phyloP scores from a whole-genome alignment of 2,113 vertebrate species.

The Crotalus tigris region DNA sequence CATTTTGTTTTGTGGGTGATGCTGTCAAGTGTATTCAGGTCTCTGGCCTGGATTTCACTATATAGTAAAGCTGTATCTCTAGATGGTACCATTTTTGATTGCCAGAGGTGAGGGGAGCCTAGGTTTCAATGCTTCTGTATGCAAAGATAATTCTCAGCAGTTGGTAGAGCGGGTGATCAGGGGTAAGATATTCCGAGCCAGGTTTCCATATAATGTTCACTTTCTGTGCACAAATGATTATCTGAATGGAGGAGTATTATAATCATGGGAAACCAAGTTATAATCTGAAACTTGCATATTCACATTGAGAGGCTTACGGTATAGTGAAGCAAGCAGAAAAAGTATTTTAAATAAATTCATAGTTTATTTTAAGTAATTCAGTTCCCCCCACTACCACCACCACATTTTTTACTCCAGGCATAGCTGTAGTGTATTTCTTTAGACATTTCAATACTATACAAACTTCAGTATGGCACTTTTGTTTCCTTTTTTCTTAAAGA shows the following conservation, averaged over 20 bases:
- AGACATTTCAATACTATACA: not conserved
- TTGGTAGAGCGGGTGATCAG: not conserved
- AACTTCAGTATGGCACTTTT: not conserved
- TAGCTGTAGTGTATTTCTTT: not conserved
- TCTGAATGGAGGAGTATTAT: not conserved
- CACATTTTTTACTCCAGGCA: not conserved
- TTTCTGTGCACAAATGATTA: not conserved
- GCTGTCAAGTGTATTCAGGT: not conserved
- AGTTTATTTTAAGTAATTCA: not conserved
- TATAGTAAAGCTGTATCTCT: not conserved
- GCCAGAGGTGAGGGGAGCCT: not conserved
- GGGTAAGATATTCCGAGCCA: not conserved
- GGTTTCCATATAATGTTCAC: not conserved
- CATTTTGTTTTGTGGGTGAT: not conserved
- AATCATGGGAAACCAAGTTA: not conserved
- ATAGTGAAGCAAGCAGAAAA: not conserved
- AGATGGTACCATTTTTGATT: not conserved
- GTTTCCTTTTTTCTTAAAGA: not conserved
- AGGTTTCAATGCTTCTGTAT: not conserved
- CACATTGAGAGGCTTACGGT: not conserved
- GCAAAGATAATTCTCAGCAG: not conserved
- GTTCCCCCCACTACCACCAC: not conserved
- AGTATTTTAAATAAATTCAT: conserved; percentile 29
- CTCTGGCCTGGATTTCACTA: not conserved
- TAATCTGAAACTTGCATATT: not conserved